These are phyloP conservation scores for Petrocephalus zakoni DNA, from an alignment of 2,113 vertebrate genomes.

Conservation along the genomic window DNA sequence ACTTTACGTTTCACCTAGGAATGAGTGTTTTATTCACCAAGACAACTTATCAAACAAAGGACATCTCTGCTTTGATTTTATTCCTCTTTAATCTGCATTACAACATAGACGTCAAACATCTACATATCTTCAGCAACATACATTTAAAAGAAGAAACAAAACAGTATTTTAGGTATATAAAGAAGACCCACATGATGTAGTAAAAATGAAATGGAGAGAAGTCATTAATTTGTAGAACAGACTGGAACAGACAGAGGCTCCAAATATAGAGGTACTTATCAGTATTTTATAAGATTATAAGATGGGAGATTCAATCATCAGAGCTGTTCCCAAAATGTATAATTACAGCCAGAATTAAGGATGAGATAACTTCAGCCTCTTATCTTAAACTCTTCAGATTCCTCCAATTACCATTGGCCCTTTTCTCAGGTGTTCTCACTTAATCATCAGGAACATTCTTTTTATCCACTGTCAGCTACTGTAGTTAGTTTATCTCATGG, in stretches of 20 bases:
- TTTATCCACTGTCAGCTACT: neutral
- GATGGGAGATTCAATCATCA: slow-evolving; percentile 33
- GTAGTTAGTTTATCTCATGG: neutral
- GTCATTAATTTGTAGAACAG: slow-evolving; percentile 28
- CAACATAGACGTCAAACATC: neutral
- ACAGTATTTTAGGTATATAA: neutral
- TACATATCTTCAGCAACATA: neutral
- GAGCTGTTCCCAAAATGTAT: slow-evolving; percentile 33
- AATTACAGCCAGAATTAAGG: slow-evolving; percentile 24
- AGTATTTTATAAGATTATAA: slow-evolving; percentile 53
- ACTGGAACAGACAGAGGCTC: slow-evolving; percentile 26
- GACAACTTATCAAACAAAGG: neutral
- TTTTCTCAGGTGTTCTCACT: neutral
- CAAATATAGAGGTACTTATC: slow-evolving; percentile 43
- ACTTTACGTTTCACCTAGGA: neutral
- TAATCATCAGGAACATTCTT: neutral
- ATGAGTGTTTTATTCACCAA: neutral
- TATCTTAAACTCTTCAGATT: neutral
- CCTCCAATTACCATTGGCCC: neutral
- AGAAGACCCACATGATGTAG: neutral
- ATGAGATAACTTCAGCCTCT: slow-evolving; percentile 1
- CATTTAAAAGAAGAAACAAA: neutral
- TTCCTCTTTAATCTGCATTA: neutral
- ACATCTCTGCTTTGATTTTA: neutral
- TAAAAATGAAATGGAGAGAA: slow-evolving; percentile 9